Evolutionary conservation across 2,113 vertebrate genomes (phyloP), one percentile per base, ranked within the genome.

Genomic region (Tiliqua scincoides): DNA sequence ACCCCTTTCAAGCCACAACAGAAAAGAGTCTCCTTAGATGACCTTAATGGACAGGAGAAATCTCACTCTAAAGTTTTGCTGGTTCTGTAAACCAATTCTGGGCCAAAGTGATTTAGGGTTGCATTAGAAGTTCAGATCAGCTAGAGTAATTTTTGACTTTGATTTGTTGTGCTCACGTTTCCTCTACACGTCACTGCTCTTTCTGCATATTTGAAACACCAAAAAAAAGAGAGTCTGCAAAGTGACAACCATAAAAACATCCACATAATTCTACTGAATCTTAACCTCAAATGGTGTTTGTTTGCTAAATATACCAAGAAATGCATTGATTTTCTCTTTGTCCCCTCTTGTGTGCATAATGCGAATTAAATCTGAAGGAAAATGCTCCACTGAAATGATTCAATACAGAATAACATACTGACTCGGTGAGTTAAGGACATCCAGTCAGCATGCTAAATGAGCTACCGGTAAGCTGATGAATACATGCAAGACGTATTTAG

Each of bases 231-330:
- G 88, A 73, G 1, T 67, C 0, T 67, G n/a, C 15, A 14, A 89
- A 52, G 18, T 37, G 71, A 23, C 79, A 87, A 76, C 17, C 17
- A 0, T 0, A 87, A 71, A 72, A 61, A 52, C 37, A 75, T 74
- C 59, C 61, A 52, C n/a, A 35, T 43, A n/a, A 84, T 43, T 52
- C 30, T 52, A 8, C 30, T 48, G 20, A 52, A 65, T n/a, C 65
- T 84, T 84, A 65, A 15, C 59, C 62, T 84, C 75, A 76, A 65
- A 65, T 65, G 7, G 21, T 63, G 63, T 48, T 84, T 63, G 63
- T 48, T 84, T 4, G 59, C 61, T n/a, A 30, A 52, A 63, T 48
- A 63, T 11, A 63, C n/a, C 37, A 48, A 48, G 57, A 84, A 83
- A 75, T 52, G 12, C n/a, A 75, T 30, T 52, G 18, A 65, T 65